Base-by-base conservation (phyloP, 1,140 invertebrate species). In the Cydia amplana region DNA sequence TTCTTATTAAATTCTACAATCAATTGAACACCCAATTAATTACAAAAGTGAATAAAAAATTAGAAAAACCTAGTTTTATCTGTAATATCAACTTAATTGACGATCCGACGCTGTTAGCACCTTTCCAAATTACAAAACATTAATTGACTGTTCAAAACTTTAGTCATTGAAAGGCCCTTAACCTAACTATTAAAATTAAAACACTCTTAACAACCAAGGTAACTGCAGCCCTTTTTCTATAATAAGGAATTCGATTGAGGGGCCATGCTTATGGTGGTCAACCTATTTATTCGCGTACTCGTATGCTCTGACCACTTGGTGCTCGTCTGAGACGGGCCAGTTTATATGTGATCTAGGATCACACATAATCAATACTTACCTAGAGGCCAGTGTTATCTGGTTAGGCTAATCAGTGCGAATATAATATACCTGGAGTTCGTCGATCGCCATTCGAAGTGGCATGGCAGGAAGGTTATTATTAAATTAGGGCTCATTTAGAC, bases 401-500 rank as follows among this genome's bases (percentile, higher is more conserved):
- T 23, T 60, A 4, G 16, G n/a, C 16, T 2, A 51, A 51, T 51
- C 4, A 7, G 49, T n/a, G n/a, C 55, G n/a, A 55, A 55, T 55
- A 4, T 20, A 60, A 55, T 18, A 55, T 20, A n/a, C 55, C 55
- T 20, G 9, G 55, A 23, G 55, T 60, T 67, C 64, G 25, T 28
- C 43, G 32, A 70, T 36, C 28, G 65, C 65, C 32, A 36, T 70
- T 43, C 32, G n/a, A 70, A 40, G 18, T 65, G 64, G 25, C 18
- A 23, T 23, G 55, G 10, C 55, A 60, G 55, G 55, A 49, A 64
- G 82, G 82, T 88, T 91, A 88, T 87, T 90, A 89, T 87, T 91
- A 87, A 86, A 82, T 80, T n/a, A n/a, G n/a, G n/a, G n/a, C n/a
- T n/a, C n/a, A n/a, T n/a, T n/a, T n/a, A n/a, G n/a, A n/a, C n/a